Conservation (phyloP, 2,797 vertebrate species). For the Tolypeutes matacus region DNA sequence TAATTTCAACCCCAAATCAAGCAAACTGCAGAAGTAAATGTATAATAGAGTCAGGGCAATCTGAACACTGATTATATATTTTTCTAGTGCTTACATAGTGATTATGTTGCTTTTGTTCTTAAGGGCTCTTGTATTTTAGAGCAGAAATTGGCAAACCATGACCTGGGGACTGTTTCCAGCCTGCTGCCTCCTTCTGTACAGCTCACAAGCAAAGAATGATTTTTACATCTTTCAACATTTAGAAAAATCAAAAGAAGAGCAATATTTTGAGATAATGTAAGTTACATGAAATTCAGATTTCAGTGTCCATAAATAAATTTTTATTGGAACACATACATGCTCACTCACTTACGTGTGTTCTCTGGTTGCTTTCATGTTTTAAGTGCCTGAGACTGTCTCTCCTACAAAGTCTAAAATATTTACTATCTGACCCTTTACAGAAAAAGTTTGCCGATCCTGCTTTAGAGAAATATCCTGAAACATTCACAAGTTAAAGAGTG, state of each 20-base stretch:
- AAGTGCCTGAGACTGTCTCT: no score
- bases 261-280: conserved; percentile 1
- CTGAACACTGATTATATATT: not conserved
- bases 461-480: not conserved
- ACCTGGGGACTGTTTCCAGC: not conserved
- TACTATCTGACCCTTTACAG: not conserved
- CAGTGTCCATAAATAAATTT: not conserved
- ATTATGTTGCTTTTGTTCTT: not conserved
- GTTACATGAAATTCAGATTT: not conserved
- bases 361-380: not conserved
- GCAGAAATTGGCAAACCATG: not conserved
- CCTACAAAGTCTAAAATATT: not conserved
- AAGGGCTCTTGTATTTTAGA: conserved; percentile 27
- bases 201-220: not conserved
- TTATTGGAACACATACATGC: not conserved
- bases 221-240: not conserved
- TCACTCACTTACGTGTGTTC: not conserved
- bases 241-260: not conserved
- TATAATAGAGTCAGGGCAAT: conserved; percentile 9
- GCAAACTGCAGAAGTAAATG: not conserved
- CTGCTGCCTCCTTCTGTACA: not conserved
- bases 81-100: not conserved
- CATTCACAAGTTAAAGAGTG: not conserved
- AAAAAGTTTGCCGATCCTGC: not conserved
- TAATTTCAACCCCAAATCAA: not conserved